Evolutionary conservation across 2,113 vertebrate genomes (phyloP), one percentile per base, ranked within the genome.

Genomic region (Nycticryphes semicollaris): DNA sequence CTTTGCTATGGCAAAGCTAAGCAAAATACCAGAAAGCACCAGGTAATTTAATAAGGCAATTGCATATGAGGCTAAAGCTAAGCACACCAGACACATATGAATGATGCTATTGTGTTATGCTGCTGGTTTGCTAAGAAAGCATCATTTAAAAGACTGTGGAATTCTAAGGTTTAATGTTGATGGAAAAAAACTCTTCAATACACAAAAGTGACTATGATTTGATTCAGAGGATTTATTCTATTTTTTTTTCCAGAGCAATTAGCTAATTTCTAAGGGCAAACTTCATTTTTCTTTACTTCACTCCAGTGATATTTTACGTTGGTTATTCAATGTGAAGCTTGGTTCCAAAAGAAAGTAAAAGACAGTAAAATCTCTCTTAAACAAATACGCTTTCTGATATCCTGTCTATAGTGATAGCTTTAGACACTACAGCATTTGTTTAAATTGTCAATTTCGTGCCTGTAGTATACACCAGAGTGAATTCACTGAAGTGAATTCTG

Each of bases 1-100:
- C 57, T 78, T 17, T 85, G 25, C 53, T 75, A 20, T 6, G 47
- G 68, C 60, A 95, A 66, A 96, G 57, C 78, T 93, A 91, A 96
- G 64, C 74, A 93, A 96, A 97, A 84, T 86, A 67, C 41, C 85
- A 92, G 70, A 95, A 51, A 84, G 22, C 25, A 73, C 31, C 80
- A 94, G 86, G 85, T 94, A 96, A 92, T 97, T 97, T 95, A 94
- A 95, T 95, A 91, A 96, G n/a, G 67, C 59, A 84, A 59, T 60
- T 73, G 12, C 80, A 68, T 66, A 37, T 62, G 53, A 83, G 64
- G 35, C 64, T 85, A 67, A 84, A 77, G 51, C 31, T 90, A 89
- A 84, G 41, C 0, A 0, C 76, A 87, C 53, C 31, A 75, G 39
- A 23, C 25, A 62, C 19, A 51, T 78, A 86, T 91, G 86, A 97